Base-by-base conservation (phyloP, 2,888 invertebrate species). In the Iphiclides podalirius region DNA sequence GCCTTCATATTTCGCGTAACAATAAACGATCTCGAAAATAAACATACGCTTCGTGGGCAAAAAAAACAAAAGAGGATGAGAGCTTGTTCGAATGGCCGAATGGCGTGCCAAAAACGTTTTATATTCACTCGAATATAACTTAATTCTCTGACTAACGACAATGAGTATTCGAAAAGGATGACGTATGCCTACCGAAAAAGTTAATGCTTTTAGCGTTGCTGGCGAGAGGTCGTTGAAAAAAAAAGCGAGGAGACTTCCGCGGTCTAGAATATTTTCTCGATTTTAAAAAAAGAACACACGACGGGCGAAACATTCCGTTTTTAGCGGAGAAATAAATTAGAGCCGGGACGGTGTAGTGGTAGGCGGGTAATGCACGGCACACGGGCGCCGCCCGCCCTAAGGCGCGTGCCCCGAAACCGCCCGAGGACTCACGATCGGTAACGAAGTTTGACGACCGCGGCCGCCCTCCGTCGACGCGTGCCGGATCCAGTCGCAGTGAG, bases 361-460 rank as follows among this genome's bases (percentile, higher is more conserved):
- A 70, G 64, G 69, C 73, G 71, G 73, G 73, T 72, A n/a, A n/a
- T n/a, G 68, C 75, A 72, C 78, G 80, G 79, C 61, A 58, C 59
- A 61, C 58, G 75, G 63, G 53, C 61, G 76, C 76, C 79, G 83
- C 77, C 76, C 76, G 78, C 83, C 86, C 82, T 79, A 82, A 80
- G 78, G 85, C 85, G 85, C 79, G 76, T 75, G 83, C 80, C 78
- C 84, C 84, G 85, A 85, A 59, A 70, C 59, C 75, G 78, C 75
- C 84, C 87, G 87, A 87, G 79, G 77, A 77, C 70, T 67, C 63
- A 76, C 85, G 86, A 85, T 83, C 85, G 86, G 70, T 72, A 75
- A 79, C 85, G 86, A 81, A 84, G 84, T 83, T 82, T 73, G 82
- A 77, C 85, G 83, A 84, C 78, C 77, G 75, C 80, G 65, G 74